Evolutionary conservation across 2,888 invertebrate species (phyloP), one percentile per base, ranked within the genome.

Genomic region (Chorisops tibialis): DNA sequence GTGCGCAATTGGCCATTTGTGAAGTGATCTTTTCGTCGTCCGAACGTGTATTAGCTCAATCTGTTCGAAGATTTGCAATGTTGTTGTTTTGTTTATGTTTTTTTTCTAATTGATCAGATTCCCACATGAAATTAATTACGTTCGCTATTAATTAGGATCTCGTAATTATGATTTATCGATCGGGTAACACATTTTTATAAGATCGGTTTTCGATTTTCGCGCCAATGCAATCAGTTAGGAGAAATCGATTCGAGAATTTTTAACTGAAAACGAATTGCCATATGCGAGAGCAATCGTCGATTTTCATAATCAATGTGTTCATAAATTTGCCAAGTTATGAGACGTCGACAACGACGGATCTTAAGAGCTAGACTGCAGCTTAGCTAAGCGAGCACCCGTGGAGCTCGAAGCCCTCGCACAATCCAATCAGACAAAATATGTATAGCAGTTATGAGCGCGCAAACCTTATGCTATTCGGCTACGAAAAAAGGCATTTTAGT

Each of bases 401-500:
- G n/a, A n/a, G n/a, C n/a, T n/a, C n/a, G 30, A 30, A 30, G 30
- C 30, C 30, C 30, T 30, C 30, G 30, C 30, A 30, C 5, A 30
- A 30, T 30, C 30, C 30, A 30, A 30, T 30, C 30, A 30, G 30
- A 30, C 30, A 30, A 30, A 30, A n/a, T n/a, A n/a, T n/a, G n/a
- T 30, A 30, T 30, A 7, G 9, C 30, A 30, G 5, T 30, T 30
- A 30, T 30, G 30, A 30, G 9, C 9, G 30, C 30, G 30, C 30
- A 30, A n/a, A n/a, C 30, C 9, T 30, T 30, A 9, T 45, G 11
- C 50, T 18, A 35, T 18, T 16, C 6, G 30, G 16, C 50, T 50
- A 14, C 38, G n/a, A n/a, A 52, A 19, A 52, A 39, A 63, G 60
- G 49, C 56, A 63, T 60, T 60, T 63, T n/a, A 59, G 39, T 43